Percentiles rank a stretch among this genome's conserved stretches.
phyloP scores from a whole-genome alignment of 2,888 invertebrate species.

The Leptogaster cylindrica region DNA sequence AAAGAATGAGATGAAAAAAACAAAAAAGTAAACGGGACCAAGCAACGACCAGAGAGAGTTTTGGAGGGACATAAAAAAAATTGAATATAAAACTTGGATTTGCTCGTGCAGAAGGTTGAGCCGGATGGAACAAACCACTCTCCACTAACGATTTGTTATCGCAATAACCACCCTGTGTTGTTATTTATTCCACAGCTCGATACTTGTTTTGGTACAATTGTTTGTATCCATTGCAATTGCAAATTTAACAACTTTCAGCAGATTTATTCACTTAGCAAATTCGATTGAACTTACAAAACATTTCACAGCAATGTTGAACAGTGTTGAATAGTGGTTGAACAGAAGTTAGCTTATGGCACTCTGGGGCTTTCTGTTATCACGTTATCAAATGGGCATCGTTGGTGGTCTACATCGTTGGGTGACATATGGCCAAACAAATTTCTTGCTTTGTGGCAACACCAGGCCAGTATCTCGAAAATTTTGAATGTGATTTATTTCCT shows the following conservation, averaged over 20 bases:
- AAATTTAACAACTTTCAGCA: conserved; percentile 14
- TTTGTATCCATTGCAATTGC: conserved; percentile 11
- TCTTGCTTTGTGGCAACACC: too few species aligned
- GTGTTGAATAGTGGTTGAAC: too few species aligned
- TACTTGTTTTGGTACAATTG: not conserved
- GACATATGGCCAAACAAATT: too few species aligned
- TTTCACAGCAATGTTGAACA: too few species aligned
- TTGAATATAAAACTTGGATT: conserved; percentile 24
- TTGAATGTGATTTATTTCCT: too few species aligned
- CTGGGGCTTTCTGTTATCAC: too few species aligned
- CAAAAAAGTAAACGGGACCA: too few species aligned
- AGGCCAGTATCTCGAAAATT: too few species aligned
- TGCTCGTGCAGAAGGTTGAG: not conserved
- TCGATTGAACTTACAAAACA: too few species aligned
- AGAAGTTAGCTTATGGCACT: too few species aligned
- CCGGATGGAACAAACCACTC: not conserved
- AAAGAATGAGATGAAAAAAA: not conserved
- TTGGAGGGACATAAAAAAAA: conserved; percentile 10
- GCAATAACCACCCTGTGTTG: conserved; percentile 27
- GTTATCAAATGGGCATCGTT: too few species aligned
- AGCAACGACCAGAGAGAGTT: not conserved
- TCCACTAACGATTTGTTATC: conserved; percentile 21
- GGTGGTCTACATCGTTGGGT: too few species aligned
- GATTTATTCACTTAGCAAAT: conserved; percentile 35
- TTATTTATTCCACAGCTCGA: conserved; percentile 7